A percentile compares a stretch with the other conserved stretches of the same genome.
These are phyloP conservation scores for Diplodus puntazzo DNA, from an alignment of 2,797 vertebrate species.

Conservation along the genomic window DNA sequence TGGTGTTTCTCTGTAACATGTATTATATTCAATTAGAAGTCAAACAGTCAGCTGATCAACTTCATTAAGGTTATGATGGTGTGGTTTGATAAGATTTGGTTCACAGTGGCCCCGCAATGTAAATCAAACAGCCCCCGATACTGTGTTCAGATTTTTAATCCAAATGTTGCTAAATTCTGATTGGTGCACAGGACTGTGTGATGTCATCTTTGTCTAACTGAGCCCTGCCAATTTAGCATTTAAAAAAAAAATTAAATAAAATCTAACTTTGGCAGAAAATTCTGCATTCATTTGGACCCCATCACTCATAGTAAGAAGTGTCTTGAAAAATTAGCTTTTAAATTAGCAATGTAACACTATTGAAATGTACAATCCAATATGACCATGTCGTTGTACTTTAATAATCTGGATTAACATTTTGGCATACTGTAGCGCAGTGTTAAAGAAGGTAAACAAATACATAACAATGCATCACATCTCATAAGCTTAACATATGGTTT, in stretches of 20 bases:
- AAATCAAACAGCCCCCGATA: background rate
- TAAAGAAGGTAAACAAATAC: background rate
- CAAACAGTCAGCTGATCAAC: background rate
- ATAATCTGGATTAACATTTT: background rate
- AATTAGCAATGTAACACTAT: background rate
- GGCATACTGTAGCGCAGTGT: background rate
- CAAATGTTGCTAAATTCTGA: background rate
- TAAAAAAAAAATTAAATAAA: background rate
- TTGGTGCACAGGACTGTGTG: background rate
- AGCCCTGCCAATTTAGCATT: background rate
- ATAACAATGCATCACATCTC: background rate
- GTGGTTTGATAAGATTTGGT: conserved; percentile 3
- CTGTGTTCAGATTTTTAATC: background rate
- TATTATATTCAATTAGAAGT: background rate
- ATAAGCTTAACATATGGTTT: background rate
- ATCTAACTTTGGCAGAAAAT: background rate
- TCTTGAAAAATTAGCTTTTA: background rate
- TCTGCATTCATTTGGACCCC: too few relatives aligned
- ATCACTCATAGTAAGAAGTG: background rate
- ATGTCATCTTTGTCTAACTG: conserved; percentile 1
- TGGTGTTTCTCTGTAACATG: background rate
- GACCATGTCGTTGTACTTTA: background rate
- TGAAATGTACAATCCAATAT: background rate
- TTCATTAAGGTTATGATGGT: background rate
- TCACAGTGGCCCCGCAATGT: background rate